phyloP scores from a whole-genome alignment of 2,797 vertebrate genomes.

The Morelia viridis region DNA sequence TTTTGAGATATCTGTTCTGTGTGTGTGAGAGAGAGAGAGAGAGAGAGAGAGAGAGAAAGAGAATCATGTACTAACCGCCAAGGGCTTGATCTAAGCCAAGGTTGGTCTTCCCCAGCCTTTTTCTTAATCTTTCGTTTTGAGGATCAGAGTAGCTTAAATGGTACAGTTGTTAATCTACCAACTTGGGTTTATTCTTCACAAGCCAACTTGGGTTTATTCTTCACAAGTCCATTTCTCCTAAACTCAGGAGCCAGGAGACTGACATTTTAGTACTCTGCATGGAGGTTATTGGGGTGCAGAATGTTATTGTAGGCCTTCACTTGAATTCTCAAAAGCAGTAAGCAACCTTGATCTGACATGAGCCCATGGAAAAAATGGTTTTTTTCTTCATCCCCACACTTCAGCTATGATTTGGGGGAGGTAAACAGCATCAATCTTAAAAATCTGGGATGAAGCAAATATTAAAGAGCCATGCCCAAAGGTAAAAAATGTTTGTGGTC shows the following conservation, averaged over 20 bases:
- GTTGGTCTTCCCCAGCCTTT: neutral
- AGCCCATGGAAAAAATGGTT: neutral
- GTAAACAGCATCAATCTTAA: neutral
- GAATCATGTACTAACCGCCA: neutral
- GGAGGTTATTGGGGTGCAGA: neutral
- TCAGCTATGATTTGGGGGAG: neutral
- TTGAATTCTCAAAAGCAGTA: neutral
- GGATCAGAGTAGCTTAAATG: neutral
- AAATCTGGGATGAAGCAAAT: neutral
- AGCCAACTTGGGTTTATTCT: neutral
- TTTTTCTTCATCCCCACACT: neutral
- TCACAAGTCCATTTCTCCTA: neutral
- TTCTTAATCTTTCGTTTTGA: neutral
- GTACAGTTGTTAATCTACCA: too few relatives aligned
- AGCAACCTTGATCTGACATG: neutral
- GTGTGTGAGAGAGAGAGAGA: neutral
- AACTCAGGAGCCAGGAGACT: neutral
- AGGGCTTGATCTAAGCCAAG: neutral
- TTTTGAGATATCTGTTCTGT: neutral
- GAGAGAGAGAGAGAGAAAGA: too few relatives aligned
- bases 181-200: neutral
- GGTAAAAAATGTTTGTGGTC: neutral
- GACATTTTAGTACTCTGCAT: neutral
- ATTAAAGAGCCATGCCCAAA: neutral
- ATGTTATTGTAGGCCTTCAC: neutral